phyloP scores from a whole-genome alignment of 2,113 vertebrate genomes.

The Paramormyrops kingsleyae region DNA sequence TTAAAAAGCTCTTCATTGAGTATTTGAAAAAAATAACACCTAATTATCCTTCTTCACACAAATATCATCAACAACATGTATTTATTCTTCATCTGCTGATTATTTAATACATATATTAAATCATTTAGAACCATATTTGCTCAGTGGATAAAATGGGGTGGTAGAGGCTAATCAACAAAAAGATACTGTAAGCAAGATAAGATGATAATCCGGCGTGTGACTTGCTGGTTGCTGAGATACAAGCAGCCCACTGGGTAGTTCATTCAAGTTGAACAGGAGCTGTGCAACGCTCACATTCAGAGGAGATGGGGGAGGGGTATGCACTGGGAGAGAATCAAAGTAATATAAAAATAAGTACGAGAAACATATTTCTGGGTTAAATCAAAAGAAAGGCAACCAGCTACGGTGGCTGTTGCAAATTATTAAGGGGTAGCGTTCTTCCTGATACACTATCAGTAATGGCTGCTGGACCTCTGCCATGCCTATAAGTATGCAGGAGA shows the following conservation, averaged over 20 bases:
- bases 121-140: not conserved
- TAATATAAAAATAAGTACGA: conserved; percentile 30
- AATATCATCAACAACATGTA: not conserved
- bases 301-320: conserved; percentile 25
- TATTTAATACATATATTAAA: not conserved
- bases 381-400: conserved; percentile 41
- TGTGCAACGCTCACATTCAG: conserved; percentile 15
- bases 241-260: conserved; percentile 26
- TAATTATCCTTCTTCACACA: not conserved
- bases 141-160: not conserved
- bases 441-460: conserved; percentile 33
- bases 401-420: conserved; percentile 45
- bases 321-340: conserved; percentile 38
- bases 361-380: conserved; percentile 36
- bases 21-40: not conserved
- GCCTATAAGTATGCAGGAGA: conserved; percentile 49
- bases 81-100: not conserved
- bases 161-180: not conserved
- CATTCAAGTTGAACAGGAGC: conserved; percentile 32
- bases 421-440: conserved; percentile 37
- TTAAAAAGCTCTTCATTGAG: not conserved
- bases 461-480: conserved; percentile 48
- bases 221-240: conserved; percentile 32
- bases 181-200: conserved; percentile 19
- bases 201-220: conserved; percentile 16